Evolutionary conservation across 2,113 vertebrate genomes (phyloP).

Genomic region (Oncorhynchus clarkii): DNA sequence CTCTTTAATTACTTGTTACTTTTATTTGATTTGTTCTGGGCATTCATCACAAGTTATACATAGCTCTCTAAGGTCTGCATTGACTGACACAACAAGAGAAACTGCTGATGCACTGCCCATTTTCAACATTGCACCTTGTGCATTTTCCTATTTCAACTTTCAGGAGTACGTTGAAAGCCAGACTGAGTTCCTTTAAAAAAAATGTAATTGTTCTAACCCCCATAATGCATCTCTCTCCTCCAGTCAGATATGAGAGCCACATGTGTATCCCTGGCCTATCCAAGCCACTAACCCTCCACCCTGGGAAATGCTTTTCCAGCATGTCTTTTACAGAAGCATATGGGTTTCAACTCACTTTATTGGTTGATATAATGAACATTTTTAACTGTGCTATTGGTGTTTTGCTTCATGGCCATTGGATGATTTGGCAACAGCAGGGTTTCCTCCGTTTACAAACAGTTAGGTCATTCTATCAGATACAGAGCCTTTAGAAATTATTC

Average conservation of each 20-base stretch:
- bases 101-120: too few species aligned
- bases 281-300: slow-evolving; percentile 40
- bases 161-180: too few species aligned
- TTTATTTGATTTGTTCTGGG: too few species aligned
- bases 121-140: too few species aligned
- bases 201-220: too few species aligned
- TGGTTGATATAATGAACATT: slow-evolving; percentile 24
- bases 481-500: too few species aligned
- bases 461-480: slow-evolving; percentile 31
- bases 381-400: slow-evolving; percentile 17
- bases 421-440: slow-evolving; percentile 11
- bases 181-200: too few species aligned
- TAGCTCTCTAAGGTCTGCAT: too few species aligned
- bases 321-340: neutral
- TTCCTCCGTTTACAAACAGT: slow-evolving; percentile 41
- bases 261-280: slow-evolving; percentile 49
- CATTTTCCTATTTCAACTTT: too few species aligned
- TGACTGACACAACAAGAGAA: too few species aligned
- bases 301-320: slow-evolving; percentile 42
- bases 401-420: slow-evolving; percentile 19
- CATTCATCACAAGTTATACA: too few species aligned
- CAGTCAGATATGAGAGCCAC: slow-evolving; percentile 54
- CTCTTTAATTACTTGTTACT: too few species aligned
- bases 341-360: slow-evolving; percentile 2
- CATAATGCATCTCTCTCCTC: slow-evolving; percentile 9